A percentile compares a stretch with the other conserved stretches of the same genome.
Conservation (phyloP, 2,113 vertebrate genomes). For the Apistogramma diplotaenia region DNA sequence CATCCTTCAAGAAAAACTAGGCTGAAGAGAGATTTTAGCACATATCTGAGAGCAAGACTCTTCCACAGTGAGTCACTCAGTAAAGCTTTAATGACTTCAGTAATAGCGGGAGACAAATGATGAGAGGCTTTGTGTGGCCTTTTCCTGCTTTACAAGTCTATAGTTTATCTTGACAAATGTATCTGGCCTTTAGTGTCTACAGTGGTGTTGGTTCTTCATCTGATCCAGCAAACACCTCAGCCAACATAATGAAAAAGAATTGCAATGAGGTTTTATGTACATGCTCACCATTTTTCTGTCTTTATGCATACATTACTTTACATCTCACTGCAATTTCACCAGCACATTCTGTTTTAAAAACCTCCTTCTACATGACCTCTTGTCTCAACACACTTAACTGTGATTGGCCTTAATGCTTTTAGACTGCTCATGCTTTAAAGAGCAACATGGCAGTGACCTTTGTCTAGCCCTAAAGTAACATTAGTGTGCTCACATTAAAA, state of each 20-base stretch:
- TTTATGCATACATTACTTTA: background rate
- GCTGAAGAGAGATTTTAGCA: conserved; percentile 2
- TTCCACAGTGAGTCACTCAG: background rate
- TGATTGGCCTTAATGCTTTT: conserved; percentile 31
- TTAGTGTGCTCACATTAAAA: conserved; percentile 26
- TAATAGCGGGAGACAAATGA: conserved; percentile 43
- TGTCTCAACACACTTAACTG: conserved; percentile 19
- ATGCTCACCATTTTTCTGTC: background rate
- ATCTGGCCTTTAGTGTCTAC: conserved; percentile 39
- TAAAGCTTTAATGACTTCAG: conserved; percentile 40
- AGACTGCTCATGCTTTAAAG: conserved; percentile 41
- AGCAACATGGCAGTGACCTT: conserved; percentile 48
- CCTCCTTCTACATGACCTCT: conserved; percentile 23
- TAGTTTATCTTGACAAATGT: conserved; percentile 49
- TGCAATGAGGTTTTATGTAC: background rate
- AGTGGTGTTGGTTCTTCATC: background rate
- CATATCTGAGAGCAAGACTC: background rate
- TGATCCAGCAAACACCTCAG: background rate
- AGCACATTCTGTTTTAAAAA: background rate
- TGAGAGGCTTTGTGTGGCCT: conserved; percentile 39
- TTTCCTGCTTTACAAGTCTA: conserved; percentile 35
- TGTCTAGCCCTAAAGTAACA: conserved; percentile 34
- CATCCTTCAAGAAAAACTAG: background rate
- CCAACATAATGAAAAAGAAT: background rate
- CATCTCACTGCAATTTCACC: background rate